These are phyloP conservation scores for Caradrina kadenii DNA, from an alignment of 2,888 invertebrate species.

Conservation along the genomic window DNA sequence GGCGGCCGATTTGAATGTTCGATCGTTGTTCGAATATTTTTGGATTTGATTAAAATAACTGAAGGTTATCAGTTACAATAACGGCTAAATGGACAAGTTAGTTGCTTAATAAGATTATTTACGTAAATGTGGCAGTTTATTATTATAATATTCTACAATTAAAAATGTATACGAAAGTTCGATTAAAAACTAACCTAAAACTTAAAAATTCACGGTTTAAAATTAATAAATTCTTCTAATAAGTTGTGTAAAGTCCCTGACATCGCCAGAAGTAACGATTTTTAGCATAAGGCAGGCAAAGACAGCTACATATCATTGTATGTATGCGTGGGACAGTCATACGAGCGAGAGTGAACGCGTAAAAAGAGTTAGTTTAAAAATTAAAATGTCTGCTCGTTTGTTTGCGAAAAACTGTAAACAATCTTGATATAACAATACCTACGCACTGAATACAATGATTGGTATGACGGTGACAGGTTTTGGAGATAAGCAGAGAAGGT, in stretches of 20 bases:
- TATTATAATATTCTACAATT: background rate
- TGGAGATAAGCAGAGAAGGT: background rate
- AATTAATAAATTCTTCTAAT: background rate
- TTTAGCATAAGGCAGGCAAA: conserved; percentile 1
- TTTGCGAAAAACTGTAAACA: conserved; percentile 32
- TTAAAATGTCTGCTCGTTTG: conserved; percentile 22
- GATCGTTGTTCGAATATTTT: conserved; percentile 4
- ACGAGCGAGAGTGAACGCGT: background rate
- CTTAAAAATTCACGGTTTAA: background rate
- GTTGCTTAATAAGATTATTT: background rate
- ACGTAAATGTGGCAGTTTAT: background rate
- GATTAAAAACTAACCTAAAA: too few relatives aligned
- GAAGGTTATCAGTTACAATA: conserved; percentile 17
- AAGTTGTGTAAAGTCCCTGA: too few relatives aligned
- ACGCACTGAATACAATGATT: conserved; percentile 1
- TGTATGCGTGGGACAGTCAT: conserved; percentile 8
- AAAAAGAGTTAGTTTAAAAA: conserved; percentile 8
- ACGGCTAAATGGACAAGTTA: background rate
- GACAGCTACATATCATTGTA: conserved; percentile 1
- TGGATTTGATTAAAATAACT: conserved; percentile 5
- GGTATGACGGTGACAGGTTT: background rate
- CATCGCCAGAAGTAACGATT: background rate
- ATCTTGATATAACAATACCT: conserved; percentile 25
- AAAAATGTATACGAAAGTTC: background rate
- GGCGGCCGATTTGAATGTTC: conserved; percentile 25